A percentile compares a stretch with the other conserved stretches of the same genome.
Evolutionary conservation across 2,113 vertebrate genomes (phyloP).

Genomic region (Globicephala melas): DNA sequence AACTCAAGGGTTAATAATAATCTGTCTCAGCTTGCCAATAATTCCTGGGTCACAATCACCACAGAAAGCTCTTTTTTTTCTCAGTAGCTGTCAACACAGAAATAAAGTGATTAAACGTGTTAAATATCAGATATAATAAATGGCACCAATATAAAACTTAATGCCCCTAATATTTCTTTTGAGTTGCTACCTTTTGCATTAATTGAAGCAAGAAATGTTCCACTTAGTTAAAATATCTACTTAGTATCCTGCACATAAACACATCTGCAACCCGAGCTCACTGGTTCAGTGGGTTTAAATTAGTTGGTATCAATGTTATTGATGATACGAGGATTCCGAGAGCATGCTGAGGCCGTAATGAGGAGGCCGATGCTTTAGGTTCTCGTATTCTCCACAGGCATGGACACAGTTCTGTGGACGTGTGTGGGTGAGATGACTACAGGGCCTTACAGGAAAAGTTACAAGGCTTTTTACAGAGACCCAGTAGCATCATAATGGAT

Average conservation of each 20-base stretch:
- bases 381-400: not conserved
- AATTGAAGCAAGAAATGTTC: slow-evolving; percentile 71
- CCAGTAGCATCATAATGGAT: not conserved
- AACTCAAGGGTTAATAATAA: not conserved
- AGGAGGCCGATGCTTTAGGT: not conserved
- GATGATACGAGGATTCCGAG: slow-evolving; percentile 6
- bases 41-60: slow-evolving; percentile 24
- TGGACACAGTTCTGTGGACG: not conserved
- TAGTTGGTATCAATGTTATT: slow-evolving; percentile 63
- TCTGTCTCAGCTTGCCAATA: not conserved
- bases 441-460: not conserved
- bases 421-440: not conserved
- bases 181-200: slow-evolving; percentile 66
- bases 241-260: slow-evolving; percentile 63
- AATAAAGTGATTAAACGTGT: slow-evolving; percentile 48
- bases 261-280: slow-evolving; percentile 7
- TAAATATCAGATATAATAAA: slow-evolving; percentile 57
- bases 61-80: slow-evolving; percentile 32
- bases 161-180: slow-evolving; percentile 60
- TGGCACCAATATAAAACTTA: slow-evolving; percentile 58
- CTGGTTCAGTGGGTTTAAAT: slow-evolving; percentile 65
- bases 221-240: slow-evolving; percentile 69
- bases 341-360: not conserved
- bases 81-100: slow-evolving; percentile 47
- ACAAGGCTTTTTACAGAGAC: too few relatives aligned